These are phyloP conservation scores for Cichladusa arquata DNA, from an alignment of 2,113 vertebrate genomes.

Conservation along the genomic window DNA sequence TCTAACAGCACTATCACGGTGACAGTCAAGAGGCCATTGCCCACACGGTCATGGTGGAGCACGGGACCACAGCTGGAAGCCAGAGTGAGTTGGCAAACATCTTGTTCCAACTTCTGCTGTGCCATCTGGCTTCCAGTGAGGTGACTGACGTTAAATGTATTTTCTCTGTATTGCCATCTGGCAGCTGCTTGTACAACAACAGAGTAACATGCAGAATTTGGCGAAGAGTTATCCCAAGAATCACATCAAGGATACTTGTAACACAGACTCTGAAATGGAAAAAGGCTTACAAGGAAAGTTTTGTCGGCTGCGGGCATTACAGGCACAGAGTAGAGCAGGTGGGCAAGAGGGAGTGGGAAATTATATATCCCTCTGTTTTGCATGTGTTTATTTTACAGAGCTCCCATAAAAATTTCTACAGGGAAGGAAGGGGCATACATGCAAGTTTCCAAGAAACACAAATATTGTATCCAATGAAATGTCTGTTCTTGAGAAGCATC, in stretches of 20 bases:
- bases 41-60: not conserved
- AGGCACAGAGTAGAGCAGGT: not conserved
- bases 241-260: not conserved
- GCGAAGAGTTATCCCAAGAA: slow-evolving; percentile 1
- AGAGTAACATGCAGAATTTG: slow-evolving; percentile 8
- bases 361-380: not conserved
- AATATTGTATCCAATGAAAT: not conserved
- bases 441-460: not conserved
- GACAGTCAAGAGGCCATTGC: not conserved
- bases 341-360: not conserved
- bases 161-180: slow-evolving; percentile 27
- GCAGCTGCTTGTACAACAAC: slow-evolving; percentile 56
- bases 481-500: not conserved
- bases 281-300: not conserved
- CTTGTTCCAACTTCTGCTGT: slow-evolving; percentile 7
- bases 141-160: slow-evolving; percentile 34
- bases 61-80: slow-evolving; percentile 11
- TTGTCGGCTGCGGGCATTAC: not conserved
- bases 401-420: not conserved
- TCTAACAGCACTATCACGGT: rapidly evolving
- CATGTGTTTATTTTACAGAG: not conserved
- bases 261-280: not conserved
- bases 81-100: not conserved
- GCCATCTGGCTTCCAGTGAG: slow-evolving; percentile 49
- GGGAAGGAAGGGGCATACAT: not conserved